A percentile compares a stretch with the other conserved stretches of the same genome.
Conservation (phyloP, 2,888 invertebrate genomes). For the Vandiemenella viatica region DNA sequence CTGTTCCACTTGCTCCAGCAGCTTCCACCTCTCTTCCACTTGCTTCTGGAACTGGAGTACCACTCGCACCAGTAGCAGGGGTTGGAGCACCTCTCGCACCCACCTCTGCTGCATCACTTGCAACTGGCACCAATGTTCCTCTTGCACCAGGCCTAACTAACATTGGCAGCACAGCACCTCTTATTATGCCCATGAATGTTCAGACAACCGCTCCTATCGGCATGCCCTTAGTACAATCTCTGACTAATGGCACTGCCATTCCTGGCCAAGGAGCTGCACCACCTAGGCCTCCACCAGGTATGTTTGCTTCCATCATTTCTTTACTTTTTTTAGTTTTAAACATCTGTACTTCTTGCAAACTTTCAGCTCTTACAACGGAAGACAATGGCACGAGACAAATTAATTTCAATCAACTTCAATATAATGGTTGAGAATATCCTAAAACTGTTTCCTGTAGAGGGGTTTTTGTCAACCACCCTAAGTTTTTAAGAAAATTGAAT, state of each 20-base stretch:
- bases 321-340: neutral
- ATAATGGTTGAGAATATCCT: no score
- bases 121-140: conserved; percentile 14
- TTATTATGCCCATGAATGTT: neutral
- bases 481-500: no score
- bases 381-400: no score
- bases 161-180: conserved; percentile 33
- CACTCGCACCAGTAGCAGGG: neutral
- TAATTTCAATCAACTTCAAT: no score
- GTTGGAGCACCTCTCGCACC: neutral
- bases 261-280: conserved; percentile 7
- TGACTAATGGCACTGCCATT: conserved; percentile 7
- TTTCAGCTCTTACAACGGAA: no score
- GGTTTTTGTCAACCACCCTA: no score
- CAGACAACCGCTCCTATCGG: conserved; percentile 2
- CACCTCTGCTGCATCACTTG: conserved; percentile 11
- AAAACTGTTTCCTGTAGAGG: no score
- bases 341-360: neutral
- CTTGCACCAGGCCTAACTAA: no score
- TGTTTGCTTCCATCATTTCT: neutral
- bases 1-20: conserved; percentile 22
- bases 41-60: neutral
- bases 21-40: no score
- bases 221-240: neutral
- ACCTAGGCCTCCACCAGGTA: conserved; percentile 12